Conservation (phyloP, 1,140 invertebrate genomes). For the Caenorhabditis brenneri region DNA sequence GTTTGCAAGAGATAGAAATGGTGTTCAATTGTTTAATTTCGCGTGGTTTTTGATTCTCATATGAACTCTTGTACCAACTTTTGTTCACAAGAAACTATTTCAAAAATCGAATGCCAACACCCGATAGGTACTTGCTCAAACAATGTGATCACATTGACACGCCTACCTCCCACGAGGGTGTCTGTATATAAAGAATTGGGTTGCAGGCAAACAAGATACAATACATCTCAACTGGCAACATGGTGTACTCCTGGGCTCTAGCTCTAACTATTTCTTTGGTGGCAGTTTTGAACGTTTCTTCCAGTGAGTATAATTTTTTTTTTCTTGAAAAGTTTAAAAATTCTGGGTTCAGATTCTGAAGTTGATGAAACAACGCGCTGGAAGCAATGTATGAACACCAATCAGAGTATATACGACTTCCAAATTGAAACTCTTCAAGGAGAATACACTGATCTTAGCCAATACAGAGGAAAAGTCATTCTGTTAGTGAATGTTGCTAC, state of each 20-base stretch:
- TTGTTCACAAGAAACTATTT: slow-evolving; percentile 25
- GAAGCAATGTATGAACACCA: slow-evolving; percentile 60
- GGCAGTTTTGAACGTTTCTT: neutral
- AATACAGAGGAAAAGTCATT: slow-evolving; percentile 71
- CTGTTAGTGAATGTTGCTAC: slow-evolving; percentile 73
- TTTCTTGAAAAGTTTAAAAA: neutral
- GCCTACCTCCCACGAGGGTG: slow-evolving; percentile 11
- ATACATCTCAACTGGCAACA: neutral
- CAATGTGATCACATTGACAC: slow-evolving; percentile 31
- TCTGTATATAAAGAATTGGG: slow-evolving; percentile 16
- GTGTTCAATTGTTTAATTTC: slow-evolving; percentile 5
- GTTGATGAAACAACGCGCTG: slow-evolving; percentile 68
- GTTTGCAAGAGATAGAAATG: neutral
- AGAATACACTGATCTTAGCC: slow-evolving; percentile 66
- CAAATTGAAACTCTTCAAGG: slow-evolving; percentile 60
- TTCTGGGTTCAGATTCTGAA: slow-evolving; percentile 62
- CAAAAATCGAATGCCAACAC: slow-evolving; percentile 24
- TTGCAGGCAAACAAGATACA: slow-evolving; percentile 25
- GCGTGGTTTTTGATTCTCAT: slow-evolving; percentile 14
- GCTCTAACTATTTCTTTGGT: neutral
- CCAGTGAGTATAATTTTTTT: neutral
- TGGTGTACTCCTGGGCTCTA: neutral
- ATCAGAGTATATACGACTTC: slow-evolving; percentile 67
- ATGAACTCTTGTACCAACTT: slow-evolving; percentile 28
- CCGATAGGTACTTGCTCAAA: slow-evolving; percentile 27